Evolutionary conservation across 1,140 invertebrate species (phyloP).

Genomic region (Cecropterus lyciades): DNA sequence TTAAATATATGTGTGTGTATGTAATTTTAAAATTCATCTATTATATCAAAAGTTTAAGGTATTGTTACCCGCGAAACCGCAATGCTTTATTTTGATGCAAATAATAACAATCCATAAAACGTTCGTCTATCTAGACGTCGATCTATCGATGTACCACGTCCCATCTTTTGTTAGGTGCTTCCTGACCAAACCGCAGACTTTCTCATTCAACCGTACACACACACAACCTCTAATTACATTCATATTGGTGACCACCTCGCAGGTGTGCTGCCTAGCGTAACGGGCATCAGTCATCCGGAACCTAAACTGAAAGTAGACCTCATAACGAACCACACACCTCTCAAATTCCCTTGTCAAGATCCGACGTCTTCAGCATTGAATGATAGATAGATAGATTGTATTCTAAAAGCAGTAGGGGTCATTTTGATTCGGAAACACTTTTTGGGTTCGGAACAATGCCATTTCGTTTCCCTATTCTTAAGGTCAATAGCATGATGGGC

Average conservation of each 20-base stretch:
- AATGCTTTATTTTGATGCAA: too few relatives aligned
- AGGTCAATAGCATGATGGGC: conserved; percentile 73
- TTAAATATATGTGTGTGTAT: too few relatives aligned
- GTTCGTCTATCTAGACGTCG: conserved; percentile 12
- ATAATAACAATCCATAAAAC: not conserved
- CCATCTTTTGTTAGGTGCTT: conserved; percentile 52
- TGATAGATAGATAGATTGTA: conserved; percentile 59
- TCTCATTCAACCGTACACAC: conserved; percentile 56
- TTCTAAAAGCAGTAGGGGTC: conserved; percentile 46
- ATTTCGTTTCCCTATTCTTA: conserved; percentile 52
- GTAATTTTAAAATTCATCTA: too few relatives aligned
- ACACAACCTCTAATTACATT: conserved; percentile 73
- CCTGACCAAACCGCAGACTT: conserved; percentile 66
- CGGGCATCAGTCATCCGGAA: conserved; percentile 62
- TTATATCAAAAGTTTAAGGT: too few relatives aligned
- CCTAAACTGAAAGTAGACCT: conserved; percentile 41
- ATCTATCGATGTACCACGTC: conserved; percentile 22
- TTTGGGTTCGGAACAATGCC: conserved; percentile 60
- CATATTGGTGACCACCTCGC: conserved; percentile 73
- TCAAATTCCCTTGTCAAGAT: conserved; percentile 17
- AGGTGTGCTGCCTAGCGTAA: conserved; percentile 64
- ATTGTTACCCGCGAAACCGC: too few relatives aligned
- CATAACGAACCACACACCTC: conserved; percentile 16
- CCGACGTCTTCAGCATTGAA: conserved; percentile 39
- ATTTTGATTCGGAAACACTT: conserved; percentile 46